phyloP scores from a whole-genome alignment of 2,113 vertebrate species.

The Psophia crepitans region DNA sequence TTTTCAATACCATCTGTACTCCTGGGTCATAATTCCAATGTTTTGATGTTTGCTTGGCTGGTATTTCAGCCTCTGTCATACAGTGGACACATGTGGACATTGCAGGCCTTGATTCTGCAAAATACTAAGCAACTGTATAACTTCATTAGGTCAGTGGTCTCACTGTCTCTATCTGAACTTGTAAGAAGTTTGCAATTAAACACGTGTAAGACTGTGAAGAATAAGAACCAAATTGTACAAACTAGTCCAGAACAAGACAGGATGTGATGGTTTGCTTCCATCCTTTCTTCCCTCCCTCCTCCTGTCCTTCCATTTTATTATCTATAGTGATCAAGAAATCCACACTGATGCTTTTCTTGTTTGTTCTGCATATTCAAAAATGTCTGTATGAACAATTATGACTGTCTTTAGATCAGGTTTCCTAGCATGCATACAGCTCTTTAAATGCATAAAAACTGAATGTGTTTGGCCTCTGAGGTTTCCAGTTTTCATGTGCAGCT shows the following conservation, averaged over 20 bases:
- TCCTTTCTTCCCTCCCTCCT: background rate
- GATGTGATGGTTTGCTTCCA: background rate
- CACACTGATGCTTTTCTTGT: too few relatives aligned
- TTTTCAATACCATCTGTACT: background rate
- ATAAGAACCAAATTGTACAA: background rate
- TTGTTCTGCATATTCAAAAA: background rate
- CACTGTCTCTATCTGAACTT: background rate
- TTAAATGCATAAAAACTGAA: background rate
- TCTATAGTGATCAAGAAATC: background rate
- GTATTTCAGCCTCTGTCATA: background rate
- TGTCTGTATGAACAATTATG: background rate
- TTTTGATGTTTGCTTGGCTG: background rate
- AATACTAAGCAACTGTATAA: background rate
- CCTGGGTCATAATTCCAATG: background rate
- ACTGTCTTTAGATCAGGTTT: background rate
- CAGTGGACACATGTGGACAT: background rate
- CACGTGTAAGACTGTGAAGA: background rate
- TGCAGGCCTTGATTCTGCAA: background rate
- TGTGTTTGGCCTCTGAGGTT: too few relatives aligned
- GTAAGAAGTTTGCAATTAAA: background rate
- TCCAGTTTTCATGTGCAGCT: too few relatives aligned
- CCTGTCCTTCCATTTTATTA: background rate
- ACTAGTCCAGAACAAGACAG: background rate
- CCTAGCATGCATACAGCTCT: background rate
- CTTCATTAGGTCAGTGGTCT: background rate